phyloP scores from a whole-genome alignment of 2,888 invertebrate genomes.

The Neoaliturus tenellus region DNA sequence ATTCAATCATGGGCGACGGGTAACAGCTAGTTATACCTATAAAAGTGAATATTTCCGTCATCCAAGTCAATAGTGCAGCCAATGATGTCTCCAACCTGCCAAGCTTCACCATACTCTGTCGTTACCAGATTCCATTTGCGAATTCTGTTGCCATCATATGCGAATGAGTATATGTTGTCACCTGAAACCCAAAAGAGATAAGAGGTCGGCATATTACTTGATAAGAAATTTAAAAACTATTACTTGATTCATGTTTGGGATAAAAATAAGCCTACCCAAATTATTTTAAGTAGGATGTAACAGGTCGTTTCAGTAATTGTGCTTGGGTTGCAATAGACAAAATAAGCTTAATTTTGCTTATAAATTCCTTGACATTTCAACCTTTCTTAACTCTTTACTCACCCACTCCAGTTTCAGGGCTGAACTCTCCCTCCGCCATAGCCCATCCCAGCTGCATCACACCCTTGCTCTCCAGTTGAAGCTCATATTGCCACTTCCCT shows the following conservation, averaged over 20 bases:
- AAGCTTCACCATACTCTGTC: conserved; percentile 84
- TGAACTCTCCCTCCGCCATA: conserved; percentile 86
- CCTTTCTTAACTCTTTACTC: no score
- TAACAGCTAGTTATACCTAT: no score
- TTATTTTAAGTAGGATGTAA: no score
- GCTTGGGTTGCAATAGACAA: no score
- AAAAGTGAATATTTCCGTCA: conserved; percentile 80
- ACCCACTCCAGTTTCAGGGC: conserved; percentile 84
- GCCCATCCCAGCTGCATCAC: conserved; percentile 95
- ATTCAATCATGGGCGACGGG: no score
- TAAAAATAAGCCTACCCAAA: no score
- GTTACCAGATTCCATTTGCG: conserved; percentile 85
- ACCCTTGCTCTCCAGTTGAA: conserved; percentile 88
- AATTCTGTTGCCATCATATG: conserved; percentile 84
- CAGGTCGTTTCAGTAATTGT: no score
- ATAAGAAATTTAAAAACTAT: no score
- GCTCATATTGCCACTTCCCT: conserved; percentile 91
- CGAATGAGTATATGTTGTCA: conserved; percentile 86
- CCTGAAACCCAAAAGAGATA: conserved; percentile 72
- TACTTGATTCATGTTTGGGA: no score
- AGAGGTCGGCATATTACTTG: no score
- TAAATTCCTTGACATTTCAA: no score
- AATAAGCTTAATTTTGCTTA: no score
- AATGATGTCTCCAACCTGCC: conserved; percentile 91
- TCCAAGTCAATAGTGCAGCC: conserved; percentile 86